Evolutionary conservation across 2,113 vertebrate genomes (phyloP).

Genomic region (Scomber japonicus): DNA sequence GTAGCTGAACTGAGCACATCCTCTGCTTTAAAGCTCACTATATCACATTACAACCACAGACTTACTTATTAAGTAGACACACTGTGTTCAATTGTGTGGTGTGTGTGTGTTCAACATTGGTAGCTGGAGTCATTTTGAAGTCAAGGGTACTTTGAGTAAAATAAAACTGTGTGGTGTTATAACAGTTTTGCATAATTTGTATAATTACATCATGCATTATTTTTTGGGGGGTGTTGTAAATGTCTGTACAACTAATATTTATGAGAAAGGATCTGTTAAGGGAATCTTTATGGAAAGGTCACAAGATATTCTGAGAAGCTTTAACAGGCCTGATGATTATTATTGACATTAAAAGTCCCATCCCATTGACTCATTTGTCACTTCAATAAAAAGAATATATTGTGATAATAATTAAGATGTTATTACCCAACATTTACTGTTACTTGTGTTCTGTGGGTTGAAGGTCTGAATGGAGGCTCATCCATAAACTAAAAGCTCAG

Average conservation of each 20-base stretch:
- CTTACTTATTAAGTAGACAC: not conserved
- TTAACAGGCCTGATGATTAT: not conserved
- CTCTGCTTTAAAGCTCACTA: not conserved
- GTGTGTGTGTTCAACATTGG: not conserved
- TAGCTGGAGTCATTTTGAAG: slow-evolving; percentile 3
- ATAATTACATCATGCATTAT: not conserved
- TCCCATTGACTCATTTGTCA: slow-evolving; percentile 1
- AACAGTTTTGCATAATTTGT: not conserved
- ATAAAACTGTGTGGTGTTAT: not conserved
- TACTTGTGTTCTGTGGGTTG: slow-evolving; percentile 1
- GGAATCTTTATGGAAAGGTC: slow-evolving; percentile 26
- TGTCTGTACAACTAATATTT: not conserved
- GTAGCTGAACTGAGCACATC: slow-evolving; percentile 1
- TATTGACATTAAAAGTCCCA: not conserved
- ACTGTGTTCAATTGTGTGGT: not conserved
- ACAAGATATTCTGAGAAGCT: not conserved
- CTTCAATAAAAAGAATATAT: not conserved
- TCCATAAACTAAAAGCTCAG: slow-evolving; percentile 10
- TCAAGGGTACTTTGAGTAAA: not conserved
- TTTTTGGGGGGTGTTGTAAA: not conserved
- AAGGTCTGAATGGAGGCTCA: not conserved
- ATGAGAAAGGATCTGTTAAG: slow-evolving; percentile 35
- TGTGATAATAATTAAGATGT: slow-evolving; percentile 4
- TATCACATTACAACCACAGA: slow-evolving; percentile 2
- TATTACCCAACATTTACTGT: not conserved